phyloP scores from a whole-genome alignment of 2,797 vertebrate species.

The Morus bassanus region DNA sequence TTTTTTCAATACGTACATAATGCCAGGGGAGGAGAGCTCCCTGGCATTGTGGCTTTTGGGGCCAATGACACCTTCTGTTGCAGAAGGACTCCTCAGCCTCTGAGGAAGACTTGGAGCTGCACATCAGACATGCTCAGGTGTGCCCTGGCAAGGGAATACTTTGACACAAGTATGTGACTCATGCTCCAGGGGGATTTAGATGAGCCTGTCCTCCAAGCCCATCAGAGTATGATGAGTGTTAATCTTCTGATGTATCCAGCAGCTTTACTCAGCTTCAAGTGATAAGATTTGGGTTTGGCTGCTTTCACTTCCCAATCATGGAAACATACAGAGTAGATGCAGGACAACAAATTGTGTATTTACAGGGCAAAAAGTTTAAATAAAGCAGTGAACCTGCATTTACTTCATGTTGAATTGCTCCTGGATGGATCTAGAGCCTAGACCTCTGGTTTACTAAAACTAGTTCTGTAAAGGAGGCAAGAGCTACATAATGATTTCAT shows the following conservation, averaged over 20 bases:
- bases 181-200: background rate
- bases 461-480: background rate
- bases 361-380: background rate
- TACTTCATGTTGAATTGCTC: background rate
- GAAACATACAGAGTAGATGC: background rate
- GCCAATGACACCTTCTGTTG: constrained; percentile 32
- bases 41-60: constrained; percentile 19
- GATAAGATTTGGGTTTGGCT: background rate
- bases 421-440: background rate
- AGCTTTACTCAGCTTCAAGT: background rate
- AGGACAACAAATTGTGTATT: background rate
- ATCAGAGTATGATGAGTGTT: background rate
- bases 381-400: background rate
- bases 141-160: background rate
- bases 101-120: constrained; percentile 29
- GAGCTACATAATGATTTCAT: background rate
- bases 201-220: background rate
- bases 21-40: background rate
- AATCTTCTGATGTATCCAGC: background rate
- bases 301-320: background rate
- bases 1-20: background rate
- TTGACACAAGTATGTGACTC: background rate
- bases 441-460: background rate
- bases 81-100: constrained; percentile 12
- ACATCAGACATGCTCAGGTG: background rate